Percentiles rank a stretch among this genome's conserved stretches.
These are phyloP conservation scores for Discoglossus pictus DNA, from an alignment of 2,797 vertebrate genomes.

Conservation along the genomic window DNA sequence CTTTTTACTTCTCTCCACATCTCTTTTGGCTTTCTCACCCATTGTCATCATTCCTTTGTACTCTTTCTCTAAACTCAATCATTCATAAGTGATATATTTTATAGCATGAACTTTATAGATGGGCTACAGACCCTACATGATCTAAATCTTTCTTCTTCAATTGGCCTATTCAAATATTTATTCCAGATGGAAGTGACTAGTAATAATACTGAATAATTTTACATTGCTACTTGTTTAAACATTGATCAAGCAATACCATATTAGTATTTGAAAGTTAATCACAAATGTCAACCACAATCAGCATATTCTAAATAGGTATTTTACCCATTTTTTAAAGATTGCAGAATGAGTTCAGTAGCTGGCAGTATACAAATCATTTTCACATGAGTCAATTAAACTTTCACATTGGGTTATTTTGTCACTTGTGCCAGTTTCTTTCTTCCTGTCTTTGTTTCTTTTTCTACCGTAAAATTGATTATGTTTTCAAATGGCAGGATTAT, in stretches of 20 bases:
- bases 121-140: too few relatives aligned
- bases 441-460: neutral
- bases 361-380: neutral
- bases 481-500: slow-evolving; percentile 28
- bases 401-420: slow-evolving; percentile 21
- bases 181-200: too few relatives aligned
- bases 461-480: neutral
- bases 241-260: neutral
- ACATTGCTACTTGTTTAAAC: too few relatives aligned
- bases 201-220: neutral
- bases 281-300: neutral
- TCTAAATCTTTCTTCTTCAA: too few relatives aligned
- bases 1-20: too few relatives aligned
- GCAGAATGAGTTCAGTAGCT: neutral
- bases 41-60: too few relatives aligned
- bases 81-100: too few relatives aligned
- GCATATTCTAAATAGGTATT: neutral
- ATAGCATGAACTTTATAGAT: too few relatives aligned
- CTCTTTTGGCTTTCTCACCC: too few relatives aligned
- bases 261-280: neutral
- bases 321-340: slow-evolving; percentile 1
- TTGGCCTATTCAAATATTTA: too few relatives aligned
- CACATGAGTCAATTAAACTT: slow-evolving; percentile 31
- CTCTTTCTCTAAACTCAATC: too few relatives aligned
- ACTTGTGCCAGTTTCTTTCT: neutral